A percentile compares a stretch with the other conserved stretches of the same genome.
phyloP scores from a whole-genome alignment of 2,888 invertebrate genomes.

The Trisateles emortualis region DNA sequence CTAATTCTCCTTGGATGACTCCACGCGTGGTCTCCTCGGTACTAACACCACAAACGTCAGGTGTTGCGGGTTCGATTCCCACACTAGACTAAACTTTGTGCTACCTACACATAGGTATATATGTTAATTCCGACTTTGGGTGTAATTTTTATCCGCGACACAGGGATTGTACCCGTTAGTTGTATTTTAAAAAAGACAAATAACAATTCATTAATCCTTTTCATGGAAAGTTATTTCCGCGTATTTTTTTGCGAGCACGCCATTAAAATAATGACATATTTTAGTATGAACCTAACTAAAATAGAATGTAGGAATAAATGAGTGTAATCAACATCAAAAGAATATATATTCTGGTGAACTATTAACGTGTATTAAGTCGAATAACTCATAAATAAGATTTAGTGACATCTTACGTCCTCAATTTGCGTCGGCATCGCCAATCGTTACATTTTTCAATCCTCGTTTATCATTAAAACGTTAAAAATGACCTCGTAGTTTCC shows the following conservation, averaged over 20 bases:
- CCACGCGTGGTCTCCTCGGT: too few relatives aligned
- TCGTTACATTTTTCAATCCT: conserved; percentile 74
- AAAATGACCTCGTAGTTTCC: conserved; percentile 62
- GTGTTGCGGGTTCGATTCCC: too few relatives aligned
- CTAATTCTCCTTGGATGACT: too few relatives aligned
- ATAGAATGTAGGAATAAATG: conserved; percentile 72
- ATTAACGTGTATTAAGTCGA: conserved; percentile 76
- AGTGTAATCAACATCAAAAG: conserved; percentile 79
- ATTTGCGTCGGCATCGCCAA: conserved; percentile 77
- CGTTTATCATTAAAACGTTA: conserved; percentile 78
- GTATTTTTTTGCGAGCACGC: conserved; percentile 56
- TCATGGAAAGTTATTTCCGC: conserved; percentile 56
- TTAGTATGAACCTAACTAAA: conserved; percentile 61
- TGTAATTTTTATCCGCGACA: too few relatives aligned
- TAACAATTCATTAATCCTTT: conserved; percentile 58
- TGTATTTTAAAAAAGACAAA: too few relatives aligned
- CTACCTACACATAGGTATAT: too few relatives aligned
- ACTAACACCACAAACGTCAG: too few relatives aligned
- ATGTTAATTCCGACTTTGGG: too few relatives aligned
- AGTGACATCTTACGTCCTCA: conserved; percentile 71
- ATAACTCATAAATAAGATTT: conserved; percentile 81
- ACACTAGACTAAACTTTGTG: too few relatives aligned
- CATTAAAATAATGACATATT: conserved; percentile 68
- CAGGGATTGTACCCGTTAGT: too few relatives aligned
- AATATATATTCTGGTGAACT: conserved; percentile 68